Percentiles rank a stretch among this genome's conserved stretches.
These are phyloP conservation scores for Oreortyx pictus DNA, from an alignment of 2,797 vertebrate species.

Conservation along the genomic window DNA sequence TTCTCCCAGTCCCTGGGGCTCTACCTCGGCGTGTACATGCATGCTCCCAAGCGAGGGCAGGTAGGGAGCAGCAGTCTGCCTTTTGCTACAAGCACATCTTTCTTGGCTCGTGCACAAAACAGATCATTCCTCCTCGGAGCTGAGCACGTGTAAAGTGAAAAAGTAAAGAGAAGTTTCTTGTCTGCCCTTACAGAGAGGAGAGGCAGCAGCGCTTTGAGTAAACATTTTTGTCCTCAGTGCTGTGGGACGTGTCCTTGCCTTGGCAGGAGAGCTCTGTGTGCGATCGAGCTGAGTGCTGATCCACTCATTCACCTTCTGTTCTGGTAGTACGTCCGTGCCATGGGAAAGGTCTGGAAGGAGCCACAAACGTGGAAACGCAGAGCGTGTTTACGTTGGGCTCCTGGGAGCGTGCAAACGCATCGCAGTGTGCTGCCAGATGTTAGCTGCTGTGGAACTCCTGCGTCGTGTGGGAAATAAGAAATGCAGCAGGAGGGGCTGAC, in stretches of 20 bases:
- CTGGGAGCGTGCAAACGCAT: background rate
- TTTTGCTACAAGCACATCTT: rapidly evolving
- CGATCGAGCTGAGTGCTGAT: background rate
- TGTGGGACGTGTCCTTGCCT: rapidly evolving
- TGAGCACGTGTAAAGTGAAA: background rate
- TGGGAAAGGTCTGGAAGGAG: slow-evolving; percentile 29
- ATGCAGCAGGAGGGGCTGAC: background rate
- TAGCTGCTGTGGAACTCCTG: background rate
- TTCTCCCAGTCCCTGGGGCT: slow-evolving; percentile 87
- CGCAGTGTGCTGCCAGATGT: rapidly evolving
- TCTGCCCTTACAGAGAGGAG: background rate
- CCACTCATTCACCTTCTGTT: background rate
- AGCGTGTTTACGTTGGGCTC: background rate
- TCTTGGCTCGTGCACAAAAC: rapidly evolving
- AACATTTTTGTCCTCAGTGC: rapidly evolving
- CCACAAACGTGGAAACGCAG: background rate
- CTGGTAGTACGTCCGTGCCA: background rate
- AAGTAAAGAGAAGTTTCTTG: rapidly evolving
- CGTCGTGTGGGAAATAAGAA: background rate
- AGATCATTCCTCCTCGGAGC: rapidly evolving
- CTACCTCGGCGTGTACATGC: slow-evolving; percentile 88
- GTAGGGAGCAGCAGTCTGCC: slow-evolving; percentile 29
- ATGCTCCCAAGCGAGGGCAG: slow-evolving; percentile 86
- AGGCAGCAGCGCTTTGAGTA: background rate
- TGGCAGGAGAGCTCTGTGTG: slow-evolving; percentile 12